Conservation (phyloP, 1,140 invertebrate species). For the honey bee (Apis mellifera) region Amel_HAv3.1 CM009932.2:11910001-11910500, state of each 20-base stretch:
- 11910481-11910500: not conserved
- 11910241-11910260: not conserved
- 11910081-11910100: not conserved
- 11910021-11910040: not conserved
- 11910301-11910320: constrained; percentile 30
- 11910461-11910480: not conserved
- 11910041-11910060: constrained; percentile 7
- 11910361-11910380: too few relatives aligned
- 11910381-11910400: constrained; percentile 17
- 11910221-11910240: constrained; percentile 20
- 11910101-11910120: not conserved
- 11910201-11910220: not conserved
- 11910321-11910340: constrained; percentile 17
- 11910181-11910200: not conserved
- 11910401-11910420: constrained; percentile 39
- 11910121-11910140: not conserved
- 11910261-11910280: too few relatives aligned
- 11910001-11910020: too few relatives aligned
- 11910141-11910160: constrained; percentile 15
- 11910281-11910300: constrained; percentile 30
- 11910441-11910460: not conserved
- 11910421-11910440: constrained; percentile 39
- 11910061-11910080: not conserved
- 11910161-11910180: not conserved
- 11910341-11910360: constrained; percentile 17